Evolutionary conservation across 2,797 vertebrate species (phyloP).

Genomic region (Etheostoma nigrum): DNA sequence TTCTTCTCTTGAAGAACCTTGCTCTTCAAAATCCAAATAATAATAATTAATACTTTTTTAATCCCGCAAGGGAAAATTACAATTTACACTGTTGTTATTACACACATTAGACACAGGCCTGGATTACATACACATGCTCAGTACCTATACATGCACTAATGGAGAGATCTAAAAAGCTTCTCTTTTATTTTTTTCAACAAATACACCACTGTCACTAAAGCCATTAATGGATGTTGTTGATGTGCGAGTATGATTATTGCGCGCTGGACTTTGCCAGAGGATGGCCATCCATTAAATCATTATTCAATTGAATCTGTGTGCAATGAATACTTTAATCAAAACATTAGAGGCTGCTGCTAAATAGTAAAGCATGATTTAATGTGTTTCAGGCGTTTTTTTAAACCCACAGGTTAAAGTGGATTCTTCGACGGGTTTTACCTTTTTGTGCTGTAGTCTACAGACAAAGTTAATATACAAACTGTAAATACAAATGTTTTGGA

Average conservation of each 20-base stretch:
- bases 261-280: slow-evolving; percentile 41
- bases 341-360: slow-evolving; percentile 52
- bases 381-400: slow-evolving; percentile 32
- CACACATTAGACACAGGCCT: too few relatives aligned
- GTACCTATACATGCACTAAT: too few relatives aligned
- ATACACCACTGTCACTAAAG: slow-evolving; percentile 32
- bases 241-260: slow-evolving; percentile 60
- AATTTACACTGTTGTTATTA: too few relatives aligned
- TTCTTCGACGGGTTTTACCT: slow-evolving; percentile 20
- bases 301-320: slow-evolving; percentile 56
- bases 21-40: too few relatives aligned
- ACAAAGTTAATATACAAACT: slow-evolving; percentile 5
- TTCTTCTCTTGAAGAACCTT: too few relatives aligned
- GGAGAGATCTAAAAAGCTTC: slow-evolving; percentile 42
- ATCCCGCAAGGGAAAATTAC: too few relatives aligned
- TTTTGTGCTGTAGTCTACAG: neutral
- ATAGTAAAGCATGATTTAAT: slow-evolving; percentile 60
- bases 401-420: slow-evolving; percentile 16
- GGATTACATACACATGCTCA: too few relatives aligned
- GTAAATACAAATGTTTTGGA: slow-evolving; percentile 26
- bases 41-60: too few relatives aligned
- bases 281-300: slow-evolving; percentile 67
- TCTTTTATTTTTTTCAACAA: slow-evolving; percentile 23
- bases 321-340: slow-evolving; percentile 67
- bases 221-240: slow-evolving; percentile 60